Conservation (phyloP, 2,888 invertebrate genomes). For the Octodonta nipae region DNA sequence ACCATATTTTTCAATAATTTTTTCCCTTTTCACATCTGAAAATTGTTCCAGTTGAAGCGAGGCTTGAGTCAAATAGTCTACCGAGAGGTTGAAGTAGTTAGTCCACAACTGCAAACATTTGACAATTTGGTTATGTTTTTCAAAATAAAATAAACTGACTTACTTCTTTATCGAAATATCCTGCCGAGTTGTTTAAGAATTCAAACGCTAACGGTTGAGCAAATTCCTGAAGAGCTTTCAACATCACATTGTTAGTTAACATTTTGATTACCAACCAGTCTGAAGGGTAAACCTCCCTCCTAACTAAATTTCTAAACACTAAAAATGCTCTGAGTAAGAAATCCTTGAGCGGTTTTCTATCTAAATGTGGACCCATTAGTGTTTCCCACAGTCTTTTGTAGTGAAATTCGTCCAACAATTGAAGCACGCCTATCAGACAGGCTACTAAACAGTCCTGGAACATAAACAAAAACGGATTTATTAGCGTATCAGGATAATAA, state of each 20-base stretch:
- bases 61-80: conserved; percentile 67
- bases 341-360: conserved; percentile 71
- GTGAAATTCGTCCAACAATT: conserved; percentile 75
- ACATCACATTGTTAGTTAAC: conserved; percentile 72
- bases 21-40: conserved; percentile 64
- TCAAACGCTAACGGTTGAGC: conserved; percentile 75
- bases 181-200: conserved; percentile 57
- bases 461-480: too few species aligned
- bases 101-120: conserved; percentile 41
- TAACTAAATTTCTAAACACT: conserved; percentile 66
- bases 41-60: conserved; percentile 69
- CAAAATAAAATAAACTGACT: too few species aligned
- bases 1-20: conserved; percentile 65
- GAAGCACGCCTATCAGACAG: conserved; percentile 71
- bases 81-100: conserved; percentile 66
- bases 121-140: too few species aligned
- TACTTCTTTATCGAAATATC: conserved; percentile 66
- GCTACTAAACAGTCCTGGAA: conserved; percentile 71
- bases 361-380: conserved; percentile 50
- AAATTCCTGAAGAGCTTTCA: conserved; percentile 75
- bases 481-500: too few species aligned
- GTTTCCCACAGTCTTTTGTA: conserved; percentile 79
- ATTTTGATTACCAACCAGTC: conserved; percentile 88
- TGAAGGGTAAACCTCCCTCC: conserved; percentile 66
- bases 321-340: conserved; percentile 71